These are phyloP conservation scores for Noctua janthe DNA, from an alignment of 2,888 invertebrate genomes.

Conservation along the genomic window DNA sequence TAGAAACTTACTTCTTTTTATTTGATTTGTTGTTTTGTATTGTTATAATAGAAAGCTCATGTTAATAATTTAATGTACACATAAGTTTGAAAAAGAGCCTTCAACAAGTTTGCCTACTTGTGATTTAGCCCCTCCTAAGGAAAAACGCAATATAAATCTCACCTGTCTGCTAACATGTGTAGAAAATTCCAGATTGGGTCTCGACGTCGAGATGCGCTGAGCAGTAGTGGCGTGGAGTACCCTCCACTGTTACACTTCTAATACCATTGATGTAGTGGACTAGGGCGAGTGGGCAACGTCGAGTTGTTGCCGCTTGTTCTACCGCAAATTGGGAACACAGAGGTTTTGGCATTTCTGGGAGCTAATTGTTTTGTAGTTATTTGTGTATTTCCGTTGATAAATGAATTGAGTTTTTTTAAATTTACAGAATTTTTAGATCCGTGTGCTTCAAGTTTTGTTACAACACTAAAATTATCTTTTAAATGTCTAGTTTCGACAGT, in stretches of 20 bases:
- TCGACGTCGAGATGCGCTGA: conserved; percentile 74
- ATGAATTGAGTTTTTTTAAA: background rate
- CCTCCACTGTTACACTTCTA: conserved; percentile 74
- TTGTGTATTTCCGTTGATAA: background rate
- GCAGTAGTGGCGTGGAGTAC: conserved; percentile 69
- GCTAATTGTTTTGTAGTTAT: conserved; percentile 22
- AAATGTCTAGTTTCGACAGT: conserved; percentile 38
- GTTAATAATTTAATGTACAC: background rate
- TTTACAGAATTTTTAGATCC: background rate
- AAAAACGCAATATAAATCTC: conserved; percentile 59
- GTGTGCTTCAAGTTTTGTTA: conserved; percentile 19
- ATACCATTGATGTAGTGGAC: conserved; percentile 74
- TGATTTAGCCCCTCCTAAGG: background rate
- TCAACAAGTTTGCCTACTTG: background rate
- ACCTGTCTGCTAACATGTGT: conserved; percentile 70
- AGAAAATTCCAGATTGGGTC: conserved; percentile 76
- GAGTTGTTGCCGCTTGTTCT: conserved; percentile 66
- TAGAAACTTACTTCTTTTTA: conserved; percentile 5
- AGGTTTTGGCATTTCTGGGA: conserved; percentile 1
- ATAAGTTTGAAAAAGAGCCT: background rate
- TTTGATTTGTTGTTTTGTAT: background rate
- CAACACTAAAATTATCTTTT: conserved; percentile 26
- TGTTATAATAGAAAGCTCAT: background rate
- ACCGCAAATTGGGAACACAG: conserved; percentile 43
- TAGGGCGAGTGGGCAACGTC: conserved; percentile 60